Evolutionary conservation across 2,113 vertebrate species (phyloP).

Genomic region (Marmota flaviventris): DNA sequence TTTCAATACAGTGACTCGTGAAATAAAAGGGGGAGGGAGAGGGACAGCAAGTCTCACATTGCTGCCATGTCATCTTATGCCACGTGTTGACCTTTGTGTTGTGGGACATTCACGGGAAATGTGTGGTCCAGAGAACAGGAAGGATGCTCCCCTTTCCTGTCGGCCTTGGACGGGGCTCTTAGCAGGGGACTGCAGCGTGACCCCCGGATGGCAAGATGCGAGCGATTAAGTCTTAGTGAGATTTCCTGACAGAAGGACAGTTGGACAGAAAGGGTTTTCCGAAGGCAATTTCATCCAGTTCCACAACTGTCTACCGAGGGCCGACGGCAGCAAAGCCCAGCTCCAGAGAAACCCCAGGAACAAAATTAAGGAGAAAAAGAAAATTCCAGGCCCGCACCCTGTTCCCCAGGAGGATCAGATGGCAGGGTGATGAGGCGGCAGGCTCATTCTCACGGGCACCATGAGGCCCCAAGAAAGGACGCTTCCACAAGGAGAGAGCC

Average conservation of each 20-base stretch:
- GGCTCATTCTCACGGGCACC: fast-evolving
- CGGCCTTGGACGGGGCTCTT: background rate
- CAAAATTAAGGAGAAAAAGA: too few species aligned
- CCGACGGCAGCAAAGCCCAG: too few species aligned
- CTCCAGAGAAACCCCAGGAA: background rate
- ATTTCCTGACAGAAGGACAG: conserved; percentile 77
- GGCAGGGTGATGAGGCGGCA: background rate
- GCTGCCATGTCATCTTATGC: background rate
- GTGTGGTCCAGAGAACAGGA: fast-evolving
- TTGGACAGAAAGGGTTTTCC: conserved; percentile 60
- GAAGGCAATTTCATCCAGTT: conserved; percentile 41
- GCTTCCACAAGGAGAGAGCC: fast-evolving
- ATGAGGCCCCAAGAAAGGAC: fast-evolving
- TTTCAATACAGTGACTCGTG: background rate
- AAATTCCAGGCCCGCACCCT: background rate
- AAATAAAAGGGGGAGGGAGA: background rate
- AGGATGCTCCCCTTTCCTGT: background rate
- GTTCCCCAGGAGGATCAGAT: background rate
- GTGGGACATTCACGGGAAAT: background rate
- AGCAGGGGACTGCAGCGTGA: background rate
- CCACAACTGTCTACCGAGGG: background rate
- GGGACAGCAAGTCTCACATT: background rate
- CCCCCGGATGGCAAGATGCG: conserved; percentile 11
- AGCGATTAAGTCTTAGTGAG: conserved; percentile 68
- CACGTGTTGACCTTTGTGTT: background rate